Conservation (phyloP, 92 coral and sea anemone genomes). For the Parazoanthus darwini region DNA sequence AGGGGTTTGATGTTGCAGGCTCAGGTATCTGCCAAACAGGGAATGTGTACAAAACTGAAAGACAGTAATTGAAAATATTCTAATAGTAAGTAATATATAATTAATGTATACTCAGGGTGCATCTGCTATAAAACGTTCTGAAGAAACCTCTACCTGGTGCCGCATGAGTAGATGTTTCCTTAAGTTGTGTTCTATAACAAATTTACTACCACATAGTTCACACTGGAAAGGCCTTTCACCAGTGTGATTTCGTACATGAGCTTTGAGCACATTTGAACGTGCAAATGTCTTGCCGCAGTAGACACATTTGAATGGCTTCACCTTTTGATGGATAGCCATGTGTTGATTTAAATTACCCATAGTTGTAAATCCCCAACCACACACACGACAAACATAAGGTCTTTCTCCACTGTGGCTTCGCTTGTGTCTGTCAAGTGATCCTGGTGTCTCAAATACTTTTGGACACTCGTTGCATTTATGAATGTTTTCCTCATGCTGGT, state of each 20-base stretch:
- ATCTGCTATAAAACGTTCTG: constrained; percentile 19
- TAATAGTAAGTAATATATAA: neutral
- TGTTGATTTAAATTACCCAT: constrained; percentile 90
- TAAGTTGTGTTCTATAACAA: constrained; percentile 80
- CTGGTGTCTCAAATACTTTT: constrained; percentile 85
- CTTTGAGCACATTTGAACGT: constrained; percentile 90
- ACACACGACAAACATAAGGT: constrained; percentile 85
- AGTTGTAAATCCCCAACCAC: constrained; percentile 90
- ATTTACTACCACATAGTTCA: constrained; percentile 85
- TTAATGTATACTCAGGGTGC: constrained; percentile 16
- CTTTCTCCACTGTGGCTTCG: constrained; percentile 87
- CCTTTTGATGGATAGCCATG: constrained; percentile 89
- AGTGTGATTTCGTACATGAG: constrained; percentile 90
- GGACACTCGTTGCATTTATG: constrained; percentile 68
- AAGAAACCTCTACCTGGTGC: constrained; percentile 59
- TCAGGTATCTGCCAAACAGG: too few relatives aligned
- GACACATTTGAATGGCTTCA: constrained; percentile 89
- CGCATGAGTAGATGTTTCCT: constrained; percentile 85
- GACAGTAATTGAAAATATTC: neutral
- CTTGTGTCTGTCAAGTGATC: constrained; percentile 76
- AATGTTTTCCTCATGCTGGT: constrained; percentile 44
- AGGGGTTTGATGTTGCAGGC: too few relatives aligned
- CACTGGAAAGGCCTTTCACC: constrained; percentile 92
- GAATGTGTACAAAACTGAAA: neutral
- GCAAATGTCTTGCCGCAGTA: constrained; percentile 94